A percentile compares a stretch with the other conserved stretches of the same genome.
Evolutionary conservation across 2,113 vertebrate genomes (phyloP).

Genomic region (Onychorhynchus coronatus): DNA sequence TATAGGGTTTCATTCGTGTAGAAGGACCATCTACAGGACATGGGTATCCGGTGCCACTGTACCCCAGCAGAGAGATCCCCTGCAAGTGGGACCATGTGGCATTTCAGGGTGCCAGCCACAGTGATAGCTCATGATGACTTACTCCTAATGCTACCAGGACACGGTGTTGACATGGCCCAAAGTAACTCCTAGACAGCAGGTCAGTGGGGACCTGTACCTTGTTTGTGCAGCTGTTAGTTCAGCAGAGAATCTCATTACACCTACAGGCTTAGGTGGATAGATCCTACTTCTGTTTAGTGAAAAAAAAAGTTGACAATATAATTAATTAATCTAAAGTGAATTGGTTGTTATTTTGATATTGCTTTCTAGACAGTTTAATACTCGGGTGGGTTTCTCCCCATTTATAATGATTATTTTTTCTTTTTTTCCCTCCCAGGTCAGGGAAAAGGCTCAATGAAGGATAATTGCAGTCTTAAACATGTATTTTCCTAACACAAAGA

Average conservation of each 20-base stretch:
- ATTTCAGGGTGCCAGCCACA: neutral
- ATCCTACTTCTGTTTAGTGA: neutral
- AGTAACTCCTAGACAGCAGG: neutral
- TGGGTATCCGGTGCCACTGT: neutral
- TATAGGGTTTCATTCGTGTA: neutral
- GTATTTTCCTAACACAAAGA: neutral
- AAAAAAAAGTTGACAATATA: neutral
- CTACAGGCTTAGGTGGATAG: neutral
- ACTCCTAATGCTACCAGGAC: neutral
- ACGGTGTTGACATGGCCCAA: accelerated
- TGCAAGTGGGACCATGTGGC: accelerated
- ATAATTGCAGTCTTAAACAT: neutral
- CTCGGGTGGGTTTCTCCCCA: accelerated
- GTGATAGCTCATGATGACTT: neutral
- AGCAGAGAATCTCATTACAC: neutral
- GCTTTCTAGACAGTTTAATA: neutral
- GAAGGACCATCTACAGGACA: neutral
- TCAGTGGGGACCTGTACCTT: accelerated
- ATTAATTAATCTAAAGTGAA: neutral
- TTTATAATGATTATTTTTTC: neutral
- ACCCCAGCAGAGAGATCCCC: neutral
- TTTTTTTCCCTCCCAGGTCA: neutral
- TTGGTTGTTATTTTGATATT: neutral
- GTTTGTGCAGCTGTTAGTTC: neutral
- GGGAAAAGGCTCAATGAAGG: neutral